Conservation (phyloP, 2,113 vertebrate genomes). For the Electrona antarctica region DNA sequence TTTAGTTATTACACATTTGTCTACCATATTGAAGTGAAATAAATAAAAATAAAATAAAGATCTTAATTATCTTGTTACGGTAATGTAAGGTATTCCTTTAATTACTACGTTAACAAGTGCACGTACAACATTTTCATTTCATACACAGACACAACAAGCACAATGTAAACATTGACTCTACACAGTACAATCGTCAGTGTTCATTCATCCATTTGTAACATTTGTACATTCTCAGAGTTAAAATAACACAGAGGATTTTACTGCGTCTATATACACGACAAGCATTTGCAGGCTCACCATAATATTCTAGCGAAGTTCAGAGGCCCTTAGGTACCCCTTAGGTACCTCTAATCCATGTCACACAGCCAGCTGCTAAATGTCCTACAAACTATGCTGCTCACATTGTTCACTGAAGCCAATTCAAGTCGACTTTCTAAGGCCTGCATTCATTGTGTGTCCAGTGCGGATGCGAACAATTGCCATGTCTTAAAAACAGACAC, state of each 20-base stretch:
- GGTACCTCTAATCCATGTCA: conserved; percentile 75
- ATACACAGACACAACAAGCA: conserved; percentile 3
- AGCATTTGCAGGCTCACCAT: conserved; percentile 33
- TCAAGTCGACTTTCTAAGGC: conserved; percentile 81
- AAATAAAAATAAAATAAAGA: conserved; percentile 64
- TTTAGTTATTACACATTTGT: conserved; percentile 44
- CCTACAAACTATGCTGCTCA: conserved; percentile 68
- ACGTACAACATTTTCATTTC: neutral
- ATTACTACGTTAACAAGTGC: neutral
- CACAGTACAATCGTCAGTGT: too few species aligned
- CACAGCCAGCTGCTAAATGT: conserved; percentile 71
- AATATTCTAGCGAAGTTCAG: conserved; percentile 25
- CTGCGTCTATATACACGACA: neutral
- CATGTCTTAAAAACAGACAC: conserved; percentile 82
- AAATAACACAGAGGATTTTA: too few species aligned
- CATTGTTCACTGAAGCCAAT: conserved; percentile 76
- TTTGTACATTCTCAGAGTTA: too few species aligned
- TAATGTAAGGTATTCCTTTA: neutral
- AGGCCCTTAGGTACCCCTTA: conserved; percentile 72
- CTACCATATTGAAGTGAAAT: conserved; percentile 56
- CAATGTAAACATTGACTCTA: neutral
- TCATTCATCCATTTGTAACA: too few species aligned
- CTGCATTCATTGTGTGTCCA: conserved; percentile 73
- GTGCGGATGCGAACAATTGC: conserved; percentile 70
- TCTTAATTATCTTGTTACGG: conserved; percentile 61